Evolutionary conservation across 2,797 vertebrate genomes (phyloP).

Genomic region (Poeciliopsis turneri): DNA sequence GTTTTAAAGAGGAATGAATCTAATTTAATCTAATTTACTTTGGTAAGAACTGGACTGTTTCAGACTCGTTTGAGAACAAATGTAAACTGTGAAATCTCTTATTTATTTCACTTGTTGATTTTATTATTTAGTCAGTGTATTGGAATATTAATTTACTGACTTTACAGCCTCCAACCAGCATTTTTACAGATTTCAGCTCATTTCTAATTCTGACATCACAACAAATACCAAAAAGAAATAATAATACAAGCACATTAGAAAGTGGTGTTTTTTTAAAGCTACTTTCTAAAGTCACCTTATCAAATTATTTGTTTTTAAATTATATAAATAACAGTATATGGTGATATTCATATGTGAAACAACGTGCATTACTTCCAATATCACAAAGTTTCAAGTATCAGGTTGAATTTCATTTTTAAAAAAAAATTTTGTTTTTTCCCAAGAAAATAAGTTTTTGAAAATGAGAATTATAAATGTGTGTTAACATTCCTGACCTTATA

Average conservation of each 20-base stretch:
- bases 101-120: background rate
- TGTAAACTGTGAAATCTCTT: background rate
- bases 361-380: background rate
- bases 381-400: accelerated
- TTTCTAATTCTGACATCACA: background rate
- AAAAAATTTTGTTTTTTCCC: background rate
- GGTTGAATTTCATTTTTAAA: background rate
- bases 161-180: background rate
- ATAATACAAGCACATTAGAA: background rate
- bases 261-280: background rate
- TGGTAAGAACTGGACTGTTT: background rate
- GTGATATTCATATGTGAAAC: background rate
- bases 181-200: background rate
- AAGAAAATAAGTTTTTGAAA: too few relatives aligned
- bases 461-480: background rate
- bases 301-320: background rate
- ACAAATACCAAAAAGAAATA: background rate
- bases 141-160: background rate
- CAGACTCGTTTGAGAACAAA: background rate
- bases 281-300: background rate
- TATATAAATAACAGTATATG: background rate
- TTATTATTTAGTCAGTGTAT: background rate
- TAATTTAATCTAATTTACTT: background rate
- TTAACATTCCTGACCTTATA: background rate
- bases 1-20: background rate